A percentile compares a stretch with the other conserved stretches of the same genome.
These are phyloP conservation scores for Bryconaethiops microstoma DNA, from an alignment of 2,797 vertebrate genomes.

Conservation along the genomic window DNA sequence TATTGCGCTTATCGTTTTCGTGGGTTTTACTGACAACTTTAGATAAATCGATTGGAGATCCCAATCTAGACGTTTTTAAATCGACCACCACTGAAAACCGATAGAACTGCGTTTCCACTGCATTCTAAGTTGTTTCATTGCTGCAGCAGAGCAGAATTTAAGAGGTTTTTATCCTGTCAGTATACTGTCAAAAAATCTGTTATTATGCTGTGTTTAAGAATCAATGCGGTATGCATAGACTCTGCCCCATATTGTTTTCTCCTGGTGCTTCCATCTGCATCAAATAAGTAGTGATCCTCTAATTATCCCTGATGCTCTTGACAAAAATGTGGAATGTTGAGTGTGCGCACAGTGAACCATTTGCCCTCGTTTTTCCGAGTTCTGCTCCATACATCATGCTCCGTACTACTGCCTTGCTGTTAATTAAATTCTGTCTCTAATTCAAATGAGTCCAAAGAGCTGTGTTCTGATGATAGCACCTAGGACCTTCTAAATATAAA, in stretches of 20 bases:
- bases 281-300: not conserved
- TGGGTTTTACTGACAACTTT: too few relatives aligned
- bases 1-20: too few relatives aligned
- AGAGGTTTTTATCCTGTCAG: too few relatives aligned
- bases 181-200: too few relatives aligned
- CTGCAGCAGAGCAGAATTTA: too few relatives aligned
- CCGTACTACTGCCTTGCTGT: slow-evolving; percentile 7
- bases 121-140: too few relatives aligned
- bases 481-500: slow-evolving; percentile 55
- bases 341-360: slow-evolving; percentile 13
- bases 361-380: slow-evolving; percentile 7
- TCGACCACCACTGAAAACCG: too few relatives aligned
- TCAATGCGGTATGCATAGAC: too few relatives aligned
- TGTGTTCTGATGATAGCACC: slow-evolving; percentile 29
- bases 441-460: slow-evolving; percentile 14
- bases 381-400: slow-evolving; percentile 12
- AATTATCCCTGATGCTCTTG: not conserved
- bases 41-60: too few relatives aligned
- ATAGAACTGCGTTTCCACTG: too few relatives aligned
- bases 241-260: not conserved
- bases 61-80: too few relatives aligned
- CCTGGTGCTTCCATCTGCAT: not conserved
- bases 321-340: not conserved
- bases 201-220: too few relatives aligned
- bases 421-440: slow-evolving; percentile 49